Base-by-base conservation (phyloP, 1,140 invertebrate genomes). In the Pogonomyrmex californicus region DNA sequence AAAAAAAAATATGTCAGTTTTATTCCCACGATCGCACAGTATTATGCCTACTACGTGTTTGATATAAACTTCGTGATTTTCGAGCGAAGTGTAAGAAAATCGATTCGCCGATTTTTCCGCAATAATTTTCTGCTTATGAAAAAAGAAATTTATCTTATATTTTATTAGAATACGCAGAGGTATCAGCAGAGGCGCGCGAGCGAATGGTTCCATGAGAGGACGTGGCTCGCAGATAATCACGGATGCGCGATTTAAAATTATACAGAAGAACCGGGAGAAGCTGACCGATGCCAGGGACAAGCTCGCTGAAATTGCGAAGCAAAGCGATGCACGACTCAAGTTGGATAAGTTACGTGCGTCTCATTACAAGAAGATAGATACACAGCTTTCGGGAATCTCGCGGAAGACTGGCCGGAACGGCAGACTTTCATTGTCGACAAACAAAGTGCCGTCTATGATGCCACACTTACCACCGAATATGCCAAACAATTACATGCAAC, bases 161-260 rank as follows among this genome's bases (percentile, higher is more conserved):
- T n/a, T 86, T 87, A 1, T 3, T 30, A 92, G 91, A 33, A 23
- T 89, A 38, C 86, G 79, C 0, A 90, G 85, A 56, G 87, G 91
- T 6, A 49, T 79, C n/a, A 92, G 82, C 38, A 88, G 92, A 77
- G 92, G 92, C 6, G 87, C 83, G 5, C 85, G 92, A n/a, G 60
- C 86, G 0, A 94, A 92, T 33, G 91, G 91, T 44, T 75, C 87
- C 1, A 4, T 89, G 12, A 88, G 90, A 62, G 88, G 87, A 58
- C 87, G 91, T 47, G 90, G 86, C 10, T 75, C 9, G 7, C 87
- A 89, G 36, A 36, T 87, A 1, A 47, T 96, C 71, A 96, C 94
- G 6, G 97, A 98, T 95, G 97, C 97, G 17, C 94, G 97, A 1
- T 95, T 97, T 58, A 97, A 96, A 93, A 97, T 97, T 63, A 96